A percentile compares a stretch with the other conserved stretches of the same genome.
phyloP scores from a whole-genome alignment of 2,113 vertebrate species.

The Apodemus sylvaticus region DNA sequence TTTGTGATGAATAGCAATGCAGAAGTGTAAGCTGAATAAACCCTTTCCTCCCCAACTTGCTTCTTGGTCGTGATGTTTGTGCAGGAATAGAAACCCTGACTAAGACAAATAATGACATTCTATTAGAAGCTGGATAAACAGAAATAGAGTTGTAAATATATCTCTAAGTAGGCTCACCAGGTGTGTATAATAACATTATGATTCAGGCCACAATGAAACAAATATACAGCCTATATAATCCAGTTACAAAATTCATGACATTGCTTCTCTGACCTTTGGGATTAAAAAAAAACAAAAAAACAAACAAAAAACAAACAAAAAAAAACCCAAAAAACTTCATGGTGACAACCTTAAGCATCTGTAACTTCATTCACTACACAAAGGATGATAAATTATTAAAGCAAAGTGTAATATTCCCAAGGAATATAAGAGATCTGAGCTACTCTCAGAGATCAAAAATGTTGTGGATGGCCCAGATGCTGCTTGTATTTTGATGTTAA shows the following conservation, averaged over 20 bases:
- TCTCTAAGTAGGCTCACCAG: not conserved
- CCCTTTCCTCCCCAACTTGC: too few species aligned
- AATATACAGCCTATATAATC: not conserved
- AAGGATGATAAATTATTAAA: conserved; percentile 1
- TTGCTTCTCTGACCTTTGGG: not conserved
- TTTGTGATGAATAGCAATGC: too few species aligned
- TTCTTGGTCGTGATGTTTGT: too few species aligned
- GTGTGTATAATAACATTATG: not conserved
- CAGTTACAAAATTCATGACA: not conserved
- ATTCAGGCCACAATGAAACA: not conserved
- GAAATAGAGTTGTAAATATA: not conserved
- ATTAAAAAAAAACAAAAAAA: not conserved
- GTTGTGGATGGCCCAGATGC: too few species aligned
- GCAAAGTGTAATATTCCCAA: not conserved
- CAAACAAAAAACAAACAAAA: too few species aligned
- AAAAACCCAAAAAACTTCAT: too few species aligned
- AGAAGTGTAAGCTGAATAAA: too few species aligned
- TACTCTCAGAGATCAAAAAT: not conserved
- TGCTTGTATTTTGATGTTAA: too few species aligned
- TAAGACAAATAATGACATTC: not conserved
- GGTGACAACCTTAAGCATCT: not conserved
- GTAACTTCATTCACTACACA: not conserved
- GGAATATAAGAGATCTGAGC: not conserved
- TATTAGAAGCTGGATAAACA: not conserved
- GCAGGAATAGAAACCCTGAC: too few species aligned